These are phyloP conservation scores for Cheilosia vulpina DNA, from an alignment of 2,888 invertebrate species.

Conservation along the genomic window DNA sequence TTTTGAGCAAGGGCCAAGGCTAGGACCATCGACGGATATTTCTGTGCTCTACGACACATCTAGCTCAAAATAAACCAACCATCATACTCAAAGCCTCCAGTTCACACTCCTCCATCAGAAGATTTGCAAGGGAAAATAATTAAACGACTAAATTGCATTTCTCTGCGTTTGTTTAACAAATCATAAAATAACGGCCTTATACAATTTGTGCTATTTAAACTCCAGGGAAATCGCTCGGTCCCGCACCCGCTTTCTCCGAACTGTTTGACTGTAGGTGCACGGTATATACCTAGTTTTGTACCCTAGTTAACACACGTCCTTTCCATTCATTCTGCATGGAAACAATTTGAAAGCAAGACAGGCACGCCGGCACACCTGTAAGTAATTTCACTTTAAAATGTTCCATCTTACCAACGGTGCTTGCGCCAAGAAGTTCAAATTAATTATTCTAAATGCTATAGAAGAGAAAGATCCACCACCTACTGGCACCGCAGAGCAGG, in stretches of 20 bases:
- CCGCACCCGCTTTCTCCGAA: not conserved
- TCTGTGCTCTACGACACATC: no score
- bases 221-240: slow-evolving; percentile 15
- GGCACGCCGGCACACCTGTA: slow-evolving; percentile 26
- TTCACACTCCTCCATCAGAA: not conserved
- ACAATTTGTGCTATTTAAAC: slow-evolving; percentile 23
- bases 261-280: not conserved
- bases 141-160: slow-evolving; percentile 14
- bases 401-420: slow-evolving; percentile 10
- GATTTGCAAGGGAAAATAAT: slow-evolving; percentile 15
- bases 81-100: no score
- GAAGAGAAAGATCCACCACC: slow-evolving; percentile 18
- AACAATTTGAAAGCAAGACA: slow-evolving; percentile 25
- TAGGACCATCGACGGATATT: no score
- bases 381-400: slow-evolving; percentile 59
- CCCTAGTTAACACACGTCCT: slow-evolving; percentile 13
- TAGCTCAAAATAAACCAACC: no score
- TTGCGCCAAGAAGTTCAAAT: slow-evolving; percentile 42
- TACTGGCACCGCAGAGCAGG: not conserved
- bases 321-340: slow-evolving; percentile 1
- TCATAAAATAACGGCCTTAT: slow-evolving; percentile 8
- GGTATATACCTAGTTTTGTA: not conserved
- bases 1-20: no score
- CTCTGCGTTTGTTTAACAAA: slow-evolving; percentile 16
- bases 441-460: slow-evolving; percentile 64